A percentile compares a stretch with the other conserved stretches of the same genome.
Conservation (phyloP, 2,797 vertebrate genomes). For the Sphenopsis melanotis region DNA sequence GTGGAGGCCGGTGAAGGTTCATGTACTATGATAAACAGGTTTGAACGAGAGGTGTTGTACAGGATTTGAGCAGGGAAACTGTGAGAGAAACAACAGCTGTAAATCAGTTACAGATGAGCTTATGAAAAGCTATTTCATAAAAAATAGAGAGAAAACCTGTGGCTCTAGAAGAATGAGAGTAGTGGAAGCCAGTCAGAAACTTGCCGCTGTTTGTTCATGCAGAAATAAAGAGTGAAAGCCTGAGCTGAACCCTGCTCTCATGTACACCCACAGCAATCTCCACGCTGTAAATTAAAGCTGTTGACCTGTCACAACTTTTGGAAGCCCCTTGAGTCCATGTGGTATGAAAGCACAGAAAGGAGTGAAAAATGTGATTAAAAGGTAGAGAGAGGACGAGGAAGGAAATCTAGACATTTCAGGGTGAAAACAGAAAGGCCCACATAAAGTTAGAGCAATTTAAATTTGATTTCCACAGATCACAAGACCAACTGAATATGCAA, state of each 20-base stretch:
- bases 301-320: not conserved
- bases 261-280: not conserved
- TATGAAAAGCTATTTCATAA: not conserved
- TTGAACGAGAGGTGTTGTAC: not conserved
- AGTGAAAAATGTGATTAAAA: not conserved
- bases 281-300: not conserved
- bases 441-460: not conserved
- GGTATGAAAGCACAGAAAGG: not conserved
- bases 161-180: not conserved
- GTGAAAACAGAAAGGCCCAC: not conserved
- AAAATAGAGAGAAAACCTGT: not conserved
- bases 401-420: not conserved
- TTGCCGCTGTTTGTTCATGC: not conserved
- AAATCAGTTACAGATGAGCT: not conserved
- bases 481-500: not conserved
- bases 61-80: not conserved
- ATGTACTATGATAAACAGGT: not conserved
- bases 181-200: not conserved
- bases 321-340: not conserved
- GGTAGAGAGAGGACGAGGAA: not conserved
- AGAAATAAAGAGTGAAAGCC: conserved; percentile 3
- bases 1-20: not conserved
- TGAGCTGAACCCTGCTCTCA: not conserved
- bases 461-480: not conserved
- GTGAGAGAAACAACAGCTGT: not conserved